These are phyloP conservation scores for Spilogale gracilis DNA, from an alignment of 2,113 vertebrate species.

Conservation along the genomic window DNA sequence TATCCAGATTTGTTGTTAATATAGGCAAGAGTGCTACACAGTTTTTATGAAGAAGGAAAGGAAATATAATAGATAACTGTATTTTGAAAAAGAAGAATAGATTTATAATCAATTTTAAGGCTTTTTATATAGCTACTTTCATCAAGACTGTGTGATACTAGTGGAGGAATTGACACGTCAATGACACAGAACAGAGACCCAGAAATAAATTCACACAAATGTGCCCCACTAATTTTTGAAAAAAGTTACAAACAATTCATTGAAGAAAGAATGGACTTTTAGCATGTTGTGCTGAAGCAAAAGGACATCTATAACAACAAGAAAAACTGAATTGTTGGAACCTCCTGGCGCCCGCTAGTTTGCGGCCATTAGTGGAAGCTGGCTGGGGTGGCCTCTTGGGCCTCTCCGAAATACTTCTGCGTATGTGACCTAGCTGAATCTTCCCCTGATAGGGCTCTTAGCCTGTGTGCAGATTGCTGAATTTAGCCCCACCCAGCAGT, in stretches of 20 bases:
- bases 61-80: background rate
- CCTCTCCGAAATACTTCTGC: no score
- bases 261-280: background rate
- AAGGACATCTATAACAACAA: background rate
- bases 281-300: background rate
- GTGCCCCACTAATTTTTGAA: background rate
- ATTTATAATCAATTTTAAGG: background rate
- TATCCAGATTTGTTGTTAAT: background rate
- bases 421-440: no score
- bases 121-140: background rate
- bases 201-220: background rate
- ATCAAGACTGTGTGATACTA: background rate
- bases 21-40: background rate
- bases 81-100: background rate
- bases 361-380: no score
- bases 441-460: no score
- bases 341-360: no score
- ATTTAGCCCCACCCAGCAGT: no score
- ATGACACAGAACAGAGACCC: background rate
- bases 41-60: background rate
- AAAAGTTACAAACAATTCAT: background rate
- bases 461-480: no score
- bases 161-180: background rate
- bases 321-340: background rate
- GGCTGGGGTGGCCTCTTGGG: no score